These are phyloP conservation scores for Aphaenogaster floridana DNA, from an alignment of 1,140 invertebrate genomes.

Conservation along the genomic window DNA sequence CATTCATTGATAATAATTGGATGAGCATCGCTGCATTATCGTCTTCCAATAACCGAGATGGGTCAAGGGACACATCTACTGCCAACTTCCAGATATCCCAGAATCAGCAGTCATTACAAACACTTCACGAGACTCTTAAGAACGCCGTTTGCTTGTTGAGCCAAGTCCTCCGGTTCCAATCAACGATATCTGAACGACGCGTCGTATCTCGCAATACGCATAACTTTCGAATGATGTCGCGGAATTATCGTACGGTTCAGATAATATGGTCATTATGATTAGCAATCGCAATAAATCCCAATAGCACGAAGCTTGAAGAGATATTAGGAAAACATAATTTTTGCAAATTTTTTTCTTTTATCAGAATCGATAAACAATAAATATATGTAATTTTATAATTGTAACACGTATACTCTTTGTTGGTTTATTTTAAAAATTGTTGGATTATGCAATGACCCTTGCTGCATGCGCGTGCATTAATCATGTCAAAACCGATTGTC, in stretches of 20 bases:
- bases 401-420: background rate
- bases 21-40: slow-evolving; percentile 60
- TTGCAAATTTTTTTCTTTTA: background rate
- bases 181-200: slow-evolving; percentile 22
- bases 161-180: slow-evolving; percentile 38
- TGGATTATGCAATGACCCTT: background rate
- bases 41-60: slow-evolving; percentile 54
- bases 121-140: slow-evolving; percentile 65
- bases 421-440: background rate
- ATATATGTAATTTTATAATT: background rate
- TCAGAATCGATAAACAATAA: background rate
- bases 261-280: background rate
- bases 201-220: background rate
- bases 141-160: slow-evolving; percentile 27
- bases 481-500: background rate
- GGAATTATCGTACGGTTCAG: background rate
- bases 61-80: background rate
- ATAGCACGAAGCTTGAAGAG: background rate
- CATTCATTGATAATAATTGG: slow-evolving; percentile 69
- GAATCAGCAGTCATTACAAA: slow-evolving; percentile 66
- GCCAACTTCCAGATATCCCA: slow-evolving; percentile 24
- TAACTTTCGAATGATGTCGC: background rate
- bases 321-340: background rate
- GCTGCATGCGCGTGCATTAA: background rate
- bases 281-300: background rate